Percentiles rank a stretch among this genome's conserved stretches.
Evolutionary conservation across 2,113 vertebrate species (phyloP).

Genomic region (Eira barbara): DNA sequence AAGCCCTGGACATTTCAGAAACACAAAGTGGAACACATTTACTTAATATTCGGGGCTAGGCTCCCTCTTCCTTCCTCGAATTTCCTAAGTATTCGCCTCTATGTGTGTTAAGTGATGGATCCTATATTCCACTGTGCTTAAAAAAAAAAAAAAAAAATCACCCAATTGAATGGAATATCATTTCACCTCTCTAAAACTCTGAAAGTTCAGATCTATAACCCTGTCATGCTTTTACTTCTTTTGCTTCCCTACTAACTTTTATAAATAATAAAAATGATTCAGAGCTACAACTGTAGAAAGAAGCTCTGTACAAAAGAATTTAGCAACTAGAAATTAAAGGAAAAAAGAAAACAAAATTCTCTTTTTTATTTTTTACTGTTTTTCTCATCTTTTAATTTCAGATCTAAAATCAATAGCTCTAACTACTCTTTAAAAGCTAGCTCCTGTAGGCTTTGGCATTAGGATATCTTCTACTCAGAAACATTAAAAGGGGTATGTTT

Average conservation of each 20-base stretch:
- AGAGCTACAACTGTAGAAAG: not conserved
- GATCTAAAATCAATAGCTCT: not conserved
- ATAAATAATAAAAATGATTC: not conserved
- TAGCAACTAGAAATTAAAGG: not conserved
- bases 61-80: not conserved
- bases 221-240: not conserved
- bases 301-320: not conserved
- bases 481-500: not conserved
- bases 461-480: not conserved
- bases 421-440: not conserved
- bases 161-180: not conserved
- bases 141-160: not conserved
- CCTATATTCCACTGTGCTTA: not conserved
- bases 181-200: not conserved
- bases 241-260: not conserved
- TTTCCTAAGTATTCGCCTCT: not conserved
- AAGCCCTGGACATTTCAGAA: not conserved
- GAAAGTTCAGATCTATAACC: not conserved
- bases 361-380: not conserved
- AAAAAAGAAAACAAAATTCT: not conserved
- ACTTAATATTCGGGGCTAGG: not conserved
- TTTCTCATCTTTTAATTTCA: not conserved
- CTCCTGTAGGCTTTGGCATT: not conserved
- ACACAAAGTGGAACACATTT: too few species aligned
- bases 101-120: not conserved